A percentile compares a stretch with the other conserved stretches of the same genome.
These are phyloP conservation scores for Ciconia nigra DNA, from an alignment of 2,797 vertebrate species.

Conservation along the genomic window DNA sequence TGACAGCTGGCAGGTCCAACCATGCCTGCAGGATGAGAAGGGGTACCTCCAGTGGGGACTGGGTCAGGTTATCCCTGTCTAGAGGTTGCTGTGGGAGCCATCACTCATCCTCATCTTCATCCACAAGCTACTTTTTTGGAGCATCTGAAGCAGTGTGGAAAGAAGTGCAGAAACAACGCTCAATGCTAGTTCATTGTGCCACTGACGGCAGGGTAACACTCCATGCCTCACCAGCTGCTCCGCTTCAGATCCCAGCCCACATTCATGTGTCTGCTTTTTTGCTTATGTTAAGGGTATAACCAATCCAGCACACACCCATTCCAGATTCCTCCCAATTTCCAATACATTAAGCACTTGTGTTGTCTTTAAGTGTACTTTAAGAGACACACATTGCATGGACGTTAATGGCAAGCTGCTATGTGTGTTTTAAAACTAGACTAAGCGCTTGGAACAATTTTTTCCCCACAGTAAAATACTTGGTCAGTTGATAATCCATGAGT, in stretches of 20 bases:
- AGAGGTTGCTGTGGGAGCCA: neutral
- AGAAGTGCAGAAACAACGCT: neutral
- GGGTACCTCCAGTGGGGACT: neutral
- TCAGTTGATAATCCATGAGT: neutral
- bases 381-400: neutral
- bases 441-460: neutral
- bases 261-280: neutral
- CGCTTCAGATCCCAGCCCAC: neutral
- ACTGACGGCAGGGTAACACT: fast-evolving
- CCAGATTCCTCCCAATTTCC: neutral
- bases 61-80: neutral
- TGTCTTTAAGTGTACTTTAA: neutral
- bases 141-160: neutral
- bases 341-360: neutral
- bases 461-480: neutral
- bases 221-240: neutral
- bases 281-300: neutral
- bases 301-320: neutral
- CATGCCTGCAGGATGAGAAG: neutral
- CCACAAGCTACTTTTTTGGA: neutral
- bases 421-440: neutral
- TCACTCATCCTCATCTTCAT: neutral
- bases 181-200: neutral
- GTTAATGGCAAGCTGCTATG: neutral
- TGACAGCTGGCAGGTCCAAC: neutral